Evolutionary conservation across 2,797 vertebrate species (phyloP), one percentile per base, ranked within the genome.

Genomic region (Myiotriccus ornatus): DNA sequence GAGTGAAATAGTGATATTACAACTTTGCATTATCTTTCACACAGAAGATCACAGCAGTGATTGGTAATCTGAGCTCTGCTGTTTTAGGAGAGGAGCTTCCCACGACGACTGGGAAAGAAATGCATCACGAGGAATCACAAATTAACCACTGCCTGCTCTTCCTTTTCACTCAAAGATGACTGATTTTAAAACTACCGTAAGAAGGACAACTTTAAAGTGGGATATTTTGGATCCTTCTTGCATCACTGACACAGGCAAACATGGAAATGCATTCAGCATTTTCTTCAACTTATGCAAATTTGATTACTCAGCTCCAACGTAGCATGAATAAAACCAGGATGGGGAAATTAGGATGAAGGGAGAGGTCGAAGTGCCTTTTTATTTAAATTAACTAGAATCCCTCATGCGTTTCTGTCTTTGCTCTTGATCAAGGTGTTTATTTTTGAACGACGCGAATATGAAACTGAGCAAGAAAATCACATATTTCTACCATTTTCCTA

Each of bases 1-100:
- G 87, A 83, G 73, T 64, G 90, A 93, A 92, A 93, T 32, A 88
- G 90, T 60, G 81, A 75, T 94, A 88, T 92, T 96, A 94, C 79
- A 89, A 25, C 84, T 89, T 84, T 77, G 71, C 89, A 91, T 97
- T 93, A 87, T 86, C 90, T 93, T 85, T 84, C 89, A 88, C 81
- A 63, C 8, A 18, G 80, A 93, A 75, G 90, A 94, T 92, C 30
- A 4, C 47, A 74, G 93, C 39, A 25, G 70, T 34, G 90, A 91
- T 81, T 50, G 87, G 92, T 62, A 93, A 95, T 59, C 46, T 75
- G 44, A 87, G 74, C 55, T 62, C 50, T 77, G 80, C 34, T 86
- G 49, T 64, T 19, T 87, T 56, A 64, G 2, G 15, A 94, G 52
- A 87, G 67, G 77, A 71, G 73, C 52, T 93, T 74, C 74, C 73